phyloP scores from a whole-genome alignment of 2,888 invertebrate species.

The Drosophila picticornis region DNA sequence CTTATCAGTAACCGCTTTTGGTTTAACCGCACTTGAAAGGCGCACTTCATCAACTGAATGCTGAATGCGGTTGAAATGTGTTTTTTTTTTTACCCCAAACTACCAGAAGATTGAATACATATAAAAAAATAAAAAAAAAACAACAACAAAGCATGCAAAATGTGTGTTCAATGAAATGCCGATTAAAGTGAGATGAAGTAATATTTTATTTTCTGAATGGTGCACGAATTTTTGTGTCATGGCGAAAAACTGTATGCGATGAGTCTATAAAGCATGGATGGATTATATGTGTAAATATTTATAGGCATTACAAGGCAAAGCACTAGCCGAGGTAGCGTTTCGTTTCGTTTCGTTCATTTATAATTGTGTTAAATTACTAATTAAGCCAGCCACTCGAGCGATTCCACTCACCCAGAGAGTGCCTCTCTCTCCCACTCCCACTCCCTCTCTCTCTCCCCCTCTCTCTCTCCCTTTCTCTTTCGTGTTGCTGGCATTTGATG shows the following conservation, averaged over 20 bases:
- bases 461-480: not conserved
- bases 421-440: constrained; percentile 12
- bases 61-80: not conserved
- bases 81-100: not conserved
- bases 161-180: constrained; percentile 60
- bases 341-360: constrained; percentile 61
- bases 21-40: not conserved
- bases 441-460: not conserved
- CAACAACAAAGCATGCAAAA: constrained; percentile 23
- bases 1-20: not conserved
- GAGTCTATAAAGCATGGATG: constrained; percentile 27
- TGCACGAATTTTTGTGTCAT: constrained; percentile 78
- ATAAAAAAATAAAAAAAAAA: constrained; percentile 13
- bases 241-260: constrained; percentile 41
- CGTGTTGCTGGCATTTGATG: constrained; percentile 59
- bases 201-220: constrained; percentile 36
- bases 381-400: constrained; percentile 70
- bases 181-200: constrained; percentile 50
- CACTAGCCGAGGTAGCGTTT: constrained; percentile 6
- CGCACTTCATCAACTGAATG: not conserved
- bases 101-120: constrained; percentile 38
- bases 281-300: constrained; percentile 60
- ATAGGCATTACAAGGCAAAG: constrained; percentile 72
- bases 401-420: constrained; percentile 28
- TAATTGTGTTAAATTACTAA: constrained; percentile 79